Conservation (phyloP, 1,140 invertebrate species). For the Oreohelix idahoensis region DNA sequence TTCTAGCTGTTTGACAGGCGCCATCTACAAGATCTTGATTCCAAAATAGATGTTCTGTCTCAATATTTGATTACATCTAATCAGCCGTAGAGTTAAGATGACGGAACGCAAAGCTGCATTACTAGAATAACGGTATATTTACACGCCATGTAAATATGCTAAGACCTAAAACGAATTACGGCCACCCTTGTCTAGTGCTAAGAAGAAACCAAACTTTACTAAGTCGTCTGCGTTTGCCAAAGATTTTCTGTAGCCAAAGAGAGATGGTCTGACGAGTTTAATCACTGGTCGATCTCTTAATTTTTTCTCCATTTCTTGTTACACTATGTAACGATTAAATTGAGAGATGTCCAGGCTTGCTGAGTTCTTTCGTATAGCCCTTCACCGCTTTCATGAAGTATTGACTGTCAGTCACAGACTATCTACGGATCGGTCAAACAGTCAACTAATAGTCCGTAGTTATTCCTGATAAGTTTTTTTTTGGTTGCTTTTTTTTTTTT, state of each 20-base stretch:
- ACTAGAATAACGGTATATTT: too few species aligned
- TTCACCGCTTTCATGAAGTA: too few species aligned
- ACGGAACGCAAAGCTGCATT: not conserved
- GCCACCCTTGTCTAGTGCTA: not conserved
- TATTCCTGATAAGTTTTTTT: too few species aligned
- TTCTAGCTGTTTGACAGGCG: too few species aligned
- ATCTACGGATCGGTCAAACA: too few species aligned
- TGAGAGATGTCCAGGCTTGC: not conserved
- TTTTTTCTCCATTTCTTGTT: too few species aligned
- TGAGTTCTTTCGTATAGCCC: too few species aligned
- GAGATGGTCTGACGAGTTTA: not conserved
- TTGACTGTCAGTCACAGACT: too few species aligned
- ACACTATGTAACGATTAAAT: not conserved
- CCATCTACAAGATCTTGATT: too few species aligned
- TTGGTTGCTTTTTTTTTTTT: too few species aligned
- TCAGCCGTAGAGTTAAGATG: not conserved
- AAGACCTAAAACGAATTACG: not conserved
- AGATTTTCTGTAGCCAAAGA: not conserved
- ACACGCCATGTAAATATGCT: too few species aligned
- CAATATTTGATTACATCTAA: not conserved
- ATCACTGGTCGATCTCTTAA: not conserved
- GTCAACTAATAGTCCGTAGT: too few species aligned
- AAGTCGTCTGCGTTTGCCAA: not conserved
- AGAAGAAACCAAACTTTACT: not conserved
- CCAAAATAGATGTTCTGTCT: not conserved